Base-by-base conservation (phyloP, 2,113 vertebrate genomes). In the Podocnemis expansa region DNA sequence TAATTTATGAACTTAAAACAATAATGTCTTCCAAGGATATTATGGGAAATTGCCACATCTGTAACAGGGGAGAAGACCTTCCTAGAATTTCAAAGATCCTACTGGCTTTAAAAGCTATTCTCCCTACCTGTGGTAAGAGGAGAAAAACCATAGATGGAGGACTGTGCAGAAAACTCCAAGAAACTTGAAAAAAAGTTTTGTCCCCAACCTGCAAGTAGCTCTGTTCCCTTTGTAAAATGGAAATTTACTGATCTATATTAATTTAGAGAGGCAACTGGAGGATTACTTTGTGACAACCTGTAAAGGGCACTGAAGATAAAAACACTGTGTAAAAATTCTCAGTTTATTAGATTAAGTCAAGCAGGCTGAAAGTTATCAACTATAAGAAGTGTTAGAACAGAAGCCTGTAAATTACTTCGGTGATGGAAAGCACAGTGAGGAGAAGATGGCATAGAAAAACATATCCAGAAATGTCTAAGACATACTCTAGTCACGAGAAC, bases 401-500 rank as follows among this genome's bases (percentile, higher is more conserved):
- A 25, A 90, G 60, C 76, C 25, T 84, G 88, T 93, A 78, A 87
- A 52, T 19, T 80, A 2, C 75, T 24, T 92, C 55, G 45, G 29
- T 5, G 79, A 89, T 43, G 78, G 27, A 94, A 95, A 70, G 10
- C 49, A 81, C 85, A 93, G 51, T 93, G 93, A 93, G 56, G 91
- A 95, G 81, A n/a, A 96, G 91, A 85, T 25, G 93, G 43, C 45
- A 85, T 52, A 52, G 52, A 95, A 82, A 87, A 96, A 92, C 38
- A 94, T 52, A 49, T 80, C 45, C 1, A 2, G 73, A 76, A 45
- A 76, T 45, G 25, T 45, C 41, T 76, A 76, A 17, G 43, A 21
- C 84, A 87, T 0, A 1, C 34, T 21, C 82, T 4, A 51, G 51
- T 78, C 80, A 43, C 83, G 87, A 84, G 82, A 95, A 87, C 88